Conservation (phyloP, 2,113 vertebrate genomes). For the Tinamus guttatus region DNA sequence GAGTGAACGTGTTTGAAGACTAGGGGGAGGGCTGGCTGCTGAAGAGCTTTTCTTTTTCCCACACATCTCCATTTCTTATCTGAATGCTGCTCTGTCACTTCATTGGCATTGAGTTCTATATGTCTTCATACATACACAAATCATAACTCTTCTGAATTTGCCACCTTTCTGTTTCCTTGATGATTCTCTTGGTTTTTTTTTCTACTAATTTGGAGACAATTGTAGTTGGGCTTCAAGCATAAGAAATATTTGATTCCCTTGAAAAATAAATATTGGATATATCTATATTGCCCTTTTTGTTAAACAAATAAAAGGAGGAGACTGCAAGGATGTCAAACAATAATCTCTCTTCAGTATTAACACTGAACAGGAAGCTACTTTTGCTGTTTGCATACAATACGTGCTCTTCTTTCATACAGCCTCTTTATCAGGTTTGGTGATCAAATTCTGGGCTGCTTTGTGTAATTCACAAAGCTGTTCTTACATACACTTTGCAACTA, state of each 20-base stretch:
- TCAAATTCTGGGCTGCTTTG: not conserved
- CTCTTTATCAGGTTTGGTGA: constrained; percentile 31
- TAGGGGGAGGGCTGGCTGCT: not conserved
- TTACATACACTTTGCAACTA: not conserved
- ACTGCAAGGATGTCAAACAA: constrained; percentile 4
- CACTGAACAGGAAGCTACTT: not conserved
- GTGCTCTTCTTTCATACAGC: not conserved
- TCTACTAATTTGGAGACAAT: not conserved
- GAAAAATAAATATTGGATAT: not conserved
- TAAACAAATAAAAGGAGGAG: not conserved
- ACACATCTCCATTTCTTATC: not conserved
- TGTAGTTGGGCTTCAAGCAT: not conserved
- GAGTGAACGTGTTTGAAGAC: not conserved
- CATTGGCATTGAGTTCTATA: not conserved
- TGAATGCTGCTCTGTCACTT: not conserved
- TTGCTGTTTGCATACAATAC: constrained; percentile 18
- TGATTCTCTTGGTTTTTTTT: not conserved
- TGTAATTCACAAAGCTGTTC: not conserved
- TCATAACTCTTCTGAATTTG: not conserved
- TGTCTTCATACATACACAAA: constrained; percentile 18
- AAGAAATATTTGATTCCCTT: not conserved
- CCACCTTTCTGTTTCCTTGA: not conserved
- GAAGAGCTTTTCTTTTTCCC: not conserved
- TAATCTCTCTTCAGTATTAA: not conserved
- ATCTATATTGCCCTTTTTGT: not conserved